Evolutionary conservation across 2,797 vertebrate species (phyloP).

Genomic region (Pitangus sulphuratus): DNA sequence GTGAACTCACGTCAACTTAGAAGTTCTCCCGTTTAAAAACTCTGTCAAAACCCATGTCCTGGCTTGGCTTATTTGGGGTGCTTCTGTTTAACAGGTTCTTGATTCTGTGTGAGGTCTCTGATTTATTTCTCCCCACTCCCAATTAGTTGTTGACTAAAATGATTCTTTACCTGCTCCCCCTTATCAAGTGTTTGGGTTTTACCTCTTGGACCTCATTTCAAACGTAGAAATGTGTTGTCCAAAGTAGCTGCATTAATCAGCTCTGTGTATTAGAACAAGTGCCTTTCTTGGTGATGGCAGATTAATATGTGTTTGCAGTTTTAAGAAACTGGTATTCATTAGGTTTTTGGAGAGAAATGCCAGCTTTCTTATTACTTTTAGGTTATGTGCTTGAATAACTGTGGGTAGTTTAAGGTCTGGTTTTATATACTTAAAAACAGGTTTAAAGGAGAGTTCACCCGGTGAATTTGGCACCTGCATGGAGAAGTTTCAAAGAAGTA

Average conservation of each 20-base stretch:
- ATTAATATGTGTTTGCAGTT: neutral
- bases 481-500: neutral
- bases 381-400: neutral
- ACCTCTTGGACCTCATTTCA: neutral
- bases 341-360: neutral
- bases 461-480: neutral
- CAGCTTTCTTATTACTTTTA: neutral
- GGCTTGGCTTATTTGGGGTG: neutral
- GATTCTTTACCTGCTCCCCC: neutral
- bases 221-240: neutral
- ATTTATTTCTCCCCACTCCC: neutral
- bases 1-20: neutral
- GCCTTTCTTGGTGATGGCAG: constrained; percentile 3
- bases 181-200: neutral
- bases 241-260: neutral
- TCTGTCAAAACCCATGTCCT: neutral
- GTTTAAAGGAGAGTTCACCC: neutral
- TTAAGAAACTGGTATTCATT: neutral
- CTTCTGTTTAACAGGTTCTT: neutral
- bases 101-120: neutral
- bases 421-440: neutral
- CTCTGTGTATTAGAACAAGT: neutral
- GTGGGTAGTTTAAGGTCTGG: neutral
- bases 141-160: neutral
- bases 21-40: neutral